These are phyloP conservation scores for Cygnus olor DNA, from an alignment of 2,797 vertebrate genomes.

Conservation along the genomic window DNA sequence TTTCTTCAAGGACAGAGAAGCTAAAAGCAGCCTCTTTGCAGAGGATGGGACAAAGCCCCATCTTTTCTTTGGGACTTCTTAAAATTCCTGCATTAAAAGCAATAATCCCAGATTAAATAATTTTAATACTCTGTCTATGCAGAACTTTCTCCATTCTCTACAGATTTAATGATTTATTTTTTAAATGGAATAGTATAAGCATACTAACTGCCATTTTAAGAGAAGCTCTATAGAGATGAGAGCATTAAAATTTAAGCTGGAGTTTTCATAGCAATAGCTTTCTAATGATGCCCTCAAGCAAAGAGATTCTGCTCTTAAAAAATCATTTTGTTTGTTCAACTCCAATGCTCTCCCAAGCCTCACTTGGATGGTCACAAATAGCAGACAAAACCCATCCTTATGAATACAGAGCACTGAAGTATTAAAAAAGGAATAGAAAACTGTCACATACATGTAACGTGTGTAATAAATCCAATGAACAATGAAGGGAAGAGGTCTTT, in stretches of 20 bases:
- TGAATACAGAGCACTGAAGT: slow-evolving; percentile 22
- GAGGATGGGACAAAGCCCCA: neutral
- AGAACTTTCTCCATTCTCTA: neutral
- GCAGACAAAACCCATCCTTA: neutral
- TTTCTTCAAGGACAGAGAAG: neutral
- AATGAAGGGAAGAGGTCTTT: neutral
- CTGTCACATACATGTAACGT: neutral
- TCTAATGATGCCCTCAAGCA: slow-evolving; percentile 56
- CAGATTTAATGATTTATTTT: neutral
- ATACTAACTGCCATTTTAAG: neutral
- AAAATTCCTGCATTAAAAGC: neutral
- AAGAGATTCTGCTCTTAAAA: slow-evolving; percentile 54
- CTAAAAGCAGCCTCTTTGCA: neutral
- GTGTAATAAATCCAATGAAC: neutral
- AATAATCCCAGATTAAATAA: neutral
- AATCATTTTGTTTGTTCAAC: slow-evolving; percentile 53
- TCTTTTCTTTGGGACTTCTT: neutral
- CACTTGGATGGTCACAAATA: slow-evolving; percentile 39
- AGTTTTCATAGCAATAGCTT: slow-evolving; percentile 38
- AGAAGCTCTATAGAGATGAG: neutral
- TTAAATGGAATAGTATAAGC: neutral
- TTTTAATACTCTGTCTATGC: neutral
- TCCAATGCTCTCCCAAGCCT: slow-evolving; percentile 19
- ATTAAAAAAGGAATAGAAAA: slow-evolving; percentile 49
- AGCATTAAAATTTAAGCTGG: slow-evolving; percentile 43